These are phyloP conservation scores for Aspidapion aeneum DNA, from an alignment of 2,888 invertebrate genomes.

Conservation along the genomic window DNA sequence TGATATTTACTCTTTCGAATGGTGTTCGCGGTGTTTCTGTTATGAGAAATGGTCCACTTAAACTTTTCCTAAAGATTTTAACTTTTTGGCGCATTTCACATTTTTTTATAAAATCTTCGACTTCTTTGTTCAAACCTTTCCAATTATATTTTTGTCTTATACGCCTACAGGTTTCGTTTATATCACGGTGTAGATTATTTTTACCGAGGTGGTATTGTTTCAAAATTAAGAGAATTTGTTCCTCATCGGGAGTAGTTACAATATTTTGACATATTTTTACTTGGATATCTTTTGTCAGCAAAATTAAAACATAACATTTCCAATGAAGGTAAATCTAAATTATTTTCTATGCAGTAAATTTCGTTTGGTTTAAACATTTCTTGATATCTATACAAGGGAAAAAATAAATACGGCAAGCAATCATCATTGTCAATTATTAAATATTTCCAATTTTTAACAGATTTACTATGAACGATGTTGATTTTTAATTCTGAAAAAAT, in stretches of 20 bases:
- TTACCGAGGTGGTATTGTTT: conserved; percentile 17
- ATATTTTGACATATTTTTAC: conserved; percentile 13
- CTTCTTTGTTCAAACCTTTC: conserved; percentile 14
- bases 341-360: conserved; percentile 15
- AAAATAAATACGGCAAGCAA: not conserved
- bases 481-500: conserved; percentile 6
- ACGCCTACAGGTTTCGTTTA: conserved; percentile 19
- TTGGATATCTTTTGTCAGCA: conserved; percentile 15
- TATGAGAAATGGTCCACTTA: too few species aligned
- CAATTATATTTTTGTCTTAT: conserved; percentile 21
- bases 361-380: conserved; percentile 2
- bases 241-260: conserved; percentile 14
- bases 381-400: conserved; percentile 1
- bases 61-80: conserved; percentile 9
- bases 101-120: conserved; percentile 9
- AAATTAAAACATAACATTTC: conserved; percentile 16
- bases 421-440: conserved; percentile 1
- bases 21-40: conserved; percentile 10
- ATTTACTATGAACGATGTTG: conserved; percentile 12
- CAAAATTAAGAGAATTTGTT: conserved; percentile 15
- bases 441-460: conserved; percentile 8
- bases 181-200: conserved; percentile 16
- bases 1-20: conserved; percentile 17
- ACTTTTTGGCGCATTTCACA: conserved; percentile 10
- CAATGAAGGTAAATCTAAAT: conserved; percentile 13